These are phyloP conservation scores for Agelastica alni DNA, from an alignment of 2,888 invertebrate genomes.

Conservation along the genomic window DNA sequence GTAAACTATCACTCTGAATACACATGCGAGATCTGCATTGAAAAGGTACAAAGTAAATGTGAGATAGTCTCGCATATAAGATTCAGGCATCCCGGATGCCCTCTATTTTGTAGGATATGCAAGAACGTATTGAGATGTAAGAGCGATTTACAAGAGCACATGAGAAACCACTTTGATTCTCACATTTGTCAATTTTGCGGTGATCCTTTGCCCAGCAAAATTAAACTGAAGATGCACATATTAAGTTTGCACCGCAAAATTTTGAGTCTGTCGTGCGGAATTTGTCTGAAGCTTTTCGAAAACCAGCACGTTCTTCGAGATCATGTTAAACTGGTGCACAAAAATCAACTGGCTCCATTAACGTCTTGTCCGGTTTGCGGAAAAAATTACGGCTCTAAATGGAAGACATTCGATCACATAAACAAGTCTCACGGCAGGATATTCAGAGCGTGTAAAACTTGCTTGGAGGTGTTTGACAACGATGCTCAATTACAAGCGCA, in stretches of 20 bases:
- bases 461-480: constrained; percentile 62
- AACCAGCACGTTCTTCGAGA: constrained; percentile 61
- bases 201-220: constrained; percentile 61
- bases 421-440: constrained; percentile 64
- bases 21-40: constrained; percentile 60
- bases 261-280: constrained; percentile 62
- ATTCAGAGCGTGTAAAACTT: constrained; percentile 63
- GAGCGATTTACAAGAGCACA: constrained; percentile 59
- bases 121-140: constrained; percentile 61
- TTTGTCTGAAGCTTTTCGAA: constrained; percentile 62
- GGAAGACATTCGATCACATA: constrained; percentile 65
- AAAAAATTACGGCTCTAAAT: constrained; percentile 63
- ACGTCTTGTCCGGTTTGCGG: constrained; percentile 65
- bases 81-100: constrained; percentile 61
- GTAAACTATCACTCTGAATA: constrained; percentile 62
- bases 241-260: constrained; percentile 62
- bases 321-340: constrained; percentile 61
- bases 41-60: constrained; percentile 61
- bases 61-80: constrained; percentile 62
- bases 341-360: constrained; percentile 57
- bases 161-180: constrained; percentile 59
- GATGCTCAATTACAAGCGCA: constrained; percentile 60
- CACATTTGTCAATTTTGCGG: constrained; percentile 65
- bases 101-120: constrained; percentile 60
- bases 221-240: constrained; percentile 65